A percentile compares a stretch with the other conserved stretches of the same genome.
Evolutionary conservation across 2,113 vertebrate genomes (phyloP).

Genomic region (Panthera leo): DNA sequence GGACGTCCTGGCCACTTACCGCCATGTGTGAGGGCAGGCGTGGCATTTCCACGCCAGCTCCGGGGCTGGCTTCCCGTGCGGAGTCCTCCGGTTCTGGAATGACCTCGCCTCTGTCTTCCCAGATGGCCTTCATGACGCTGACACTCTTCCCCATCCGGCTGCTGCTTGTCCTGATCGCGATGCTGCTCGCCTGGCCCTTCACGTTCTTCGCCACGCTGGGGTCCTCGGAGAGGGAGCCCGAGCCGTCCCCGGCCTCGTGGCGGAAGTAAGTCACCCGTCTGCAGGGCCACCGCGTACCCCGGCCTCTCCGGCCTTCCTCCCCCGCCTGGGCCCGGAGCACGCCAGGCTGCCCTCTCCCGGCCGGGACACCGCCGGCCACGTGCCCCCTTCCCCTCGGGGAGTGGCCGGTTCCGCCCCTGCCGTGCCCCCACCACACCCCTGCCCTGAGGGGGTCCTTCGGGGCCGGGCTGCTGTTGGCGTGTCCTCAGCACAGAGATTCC

Average conservation of each 20-base stretch:
- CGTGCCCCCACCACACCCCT: neutral
- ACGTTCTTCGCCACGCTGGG: constrained; percentile 94
- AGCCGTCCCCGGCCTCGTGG: constrained; percentile 93
- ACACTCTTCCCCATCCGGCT: constrained; percentile 97
- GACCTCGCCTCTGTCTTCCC: constrained; percentile 69
- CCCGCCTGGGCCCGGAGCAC: neutral
- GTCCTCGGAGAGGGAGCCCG: constrained; percentile 87
- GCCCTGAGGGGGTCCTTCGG: neutral
- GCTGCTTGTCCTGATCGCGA: constrained; percentile 95
- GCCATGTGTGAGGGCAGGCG: rapidly evolving
- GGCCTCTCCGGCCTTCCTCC: too few relatives aligned
- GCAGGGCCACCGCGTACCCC: neutral
- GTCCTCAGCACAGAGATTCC: neutral
- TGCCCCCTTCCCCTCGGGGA: neutral
- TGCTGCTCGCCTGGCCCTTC: constrained; percentile 98
- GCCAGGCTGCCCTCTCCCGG: rapidly evolving
- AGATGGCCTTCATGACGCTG: constrained; percentile 96
- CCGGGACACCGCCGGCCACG: rapidly evolving
- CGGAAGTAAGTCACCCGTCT: constrained; percentile 85
- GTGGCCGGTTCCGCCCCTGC: rapidly evolving
- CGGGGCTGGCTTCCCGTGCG: rapidly evolving
- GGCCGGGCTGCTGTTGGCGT: rapidly evolving
- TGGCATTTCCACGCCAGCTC: rapidly evolving
- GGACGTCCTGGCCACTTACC: neutral
- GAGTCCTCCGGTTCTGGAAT: rapidly evolving